Evolutionary conservation across 2,888 invertebrate species (phyloP).

Genomic region (Volucella inanis): DNA sequence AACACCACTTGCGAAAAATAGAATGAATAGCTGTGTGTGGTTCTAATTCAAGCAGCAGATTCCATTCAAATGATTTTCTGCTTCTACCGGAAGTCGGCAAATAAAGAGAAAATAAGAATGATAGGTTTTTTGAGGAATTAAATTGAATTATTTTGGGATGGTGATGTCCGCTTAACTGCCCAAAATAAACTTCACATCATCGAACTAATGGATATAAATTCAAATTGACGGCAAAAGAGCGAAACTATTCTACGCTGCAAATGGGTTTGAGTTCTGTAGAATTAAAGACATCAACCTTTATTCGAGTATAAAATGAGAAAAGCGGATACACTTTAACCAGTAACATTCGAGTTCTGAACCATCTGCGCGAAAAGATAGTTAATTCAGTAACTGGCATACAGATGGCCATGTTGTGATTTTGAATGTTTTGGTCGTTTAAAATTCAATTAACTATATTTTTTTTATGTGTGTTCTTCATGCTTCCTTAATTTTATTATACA

Average conservation of each 20-base stretch:
- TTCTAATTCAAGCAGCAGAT: constrained; percentile 38
- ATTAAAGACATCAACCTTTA: background rate
- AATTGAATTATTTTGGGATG: too few relatives aligned
- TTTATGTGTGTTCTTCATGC: too few relatives aligned
- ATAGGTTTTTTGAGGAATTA: too few relatives aligned
- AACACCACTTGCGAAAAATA: background rate
- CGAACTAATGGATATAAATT: constrained; percentile 9
- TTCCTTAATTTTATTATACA: too few relatives aligned
- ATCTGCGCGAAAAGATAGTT: background rate
- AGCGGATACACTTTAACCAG: background rate
- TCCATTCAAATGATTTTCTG: constrained; percentile 21
- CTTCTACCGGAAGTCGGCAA: constrained; percentile 44
- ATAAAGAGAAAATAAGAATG: background rate
- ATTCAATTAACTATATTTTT: too few relatives aligned
- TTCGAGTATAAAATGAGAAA: background rate
- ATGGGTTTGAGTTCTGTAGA: constrained; percentile 20
- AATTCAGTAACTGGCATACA: background rate
- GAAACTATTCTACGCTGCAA: background rate
- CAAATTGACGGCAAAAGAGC: background rate
- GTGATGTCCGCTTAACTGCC: background rate
- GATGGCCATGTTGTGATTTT: constrained; percentile 8
- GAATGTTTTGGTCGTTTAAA: background rate
- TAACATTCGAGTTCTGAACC: background rate
- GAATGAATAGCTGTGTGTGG: background rate
- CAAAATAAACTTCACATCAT: constrained; percentile 31